Evolutionary conservation across 2,888 invertebrate species (phyloP).

Genomic region (Agonopterix alstromeriana): DNA sequence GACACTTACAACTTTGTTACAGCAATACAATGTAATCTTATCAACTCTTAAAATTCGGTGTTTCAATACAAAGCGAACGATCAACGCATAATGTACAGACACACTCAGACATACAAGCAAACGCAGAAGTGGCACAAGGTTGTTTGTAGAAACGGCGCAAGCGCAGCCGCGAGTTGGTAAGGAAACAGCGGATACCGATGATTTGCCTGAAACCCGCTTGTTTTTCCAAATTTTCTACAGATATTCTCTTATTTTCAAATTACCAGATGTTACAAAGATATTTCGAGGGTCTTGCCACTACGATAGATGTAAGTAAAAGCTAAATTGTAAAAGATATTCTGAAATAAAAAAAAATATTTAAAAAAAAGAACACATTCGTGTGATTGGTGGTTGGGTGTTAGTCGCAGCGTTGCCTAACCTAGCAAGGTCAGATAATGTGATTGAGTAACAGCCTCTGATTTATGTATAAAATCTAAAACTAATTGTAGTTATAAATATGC

Average conservation of each 20-base stretch:
- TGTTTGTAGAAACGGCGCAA: constrained; percentile 44
- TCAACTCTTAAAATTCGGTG: constrained; percentile 1
- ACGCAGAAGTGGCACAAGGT: constrained; percentile 58
- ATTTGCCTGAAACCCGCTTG: constrained; percentile 30
- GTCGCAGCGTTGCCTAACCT: constrained; percentile 42
- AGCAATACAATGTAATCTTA: not conserved
- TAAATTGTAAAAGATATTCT: no score
- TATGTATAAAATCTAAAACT: no score
- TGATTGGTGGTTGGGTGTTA: constrained; percentile 14
- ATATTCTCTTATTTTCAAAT: no score
- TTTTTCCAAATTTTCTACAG: no score
- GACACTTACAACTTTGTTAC: not conserved
- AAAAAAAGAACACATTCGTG: no score
- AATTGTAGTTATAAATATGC: no score
- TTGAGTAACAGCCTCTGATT: constrained; percentile 30
- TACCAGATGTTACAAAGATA: no score
- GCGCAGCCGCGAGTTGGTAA: constrained; percentile 19
- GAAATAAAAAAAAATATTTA: no score
- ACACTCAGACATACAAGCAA: constrained; percentile 22
- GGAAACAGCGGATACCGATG: constrained; percentile 38
- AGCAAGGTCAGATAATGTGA: constrained; percentile 41
- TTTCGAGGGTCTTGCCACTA: no score
- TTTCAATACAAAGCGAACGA: constrained; percentile 3
- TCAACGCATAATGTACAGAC: constrained; percentile 22
- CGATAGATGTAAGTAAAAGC: no score